Evolutionary conservation across 2,113 vertebrate species (phyloP).

Genomic region (Amphiprion percula): DNA sequence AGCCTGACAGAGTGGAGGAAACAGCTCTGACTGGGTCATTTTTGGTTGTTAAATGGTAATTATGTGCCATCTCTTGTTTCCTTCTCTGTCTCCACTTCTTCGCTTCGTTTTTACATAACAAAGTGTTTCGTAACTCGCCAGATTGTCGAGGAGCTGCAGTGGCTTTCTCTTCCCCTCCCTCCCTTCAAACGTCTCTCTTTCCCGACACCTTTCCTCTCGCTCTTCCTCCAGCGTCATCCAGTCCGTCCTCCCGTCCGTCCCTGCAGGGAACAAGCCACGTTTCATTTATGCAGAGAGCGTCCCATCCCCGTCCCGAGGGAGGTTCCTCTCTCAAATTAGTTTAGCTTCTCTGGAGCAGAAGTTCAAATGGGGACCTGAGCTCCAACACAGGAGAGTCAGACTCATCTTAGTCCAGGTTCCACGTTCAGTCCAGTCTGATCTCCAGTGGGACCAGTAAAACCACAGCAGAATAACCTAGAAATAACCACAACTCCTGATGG

Average conservation of each 20-base stretch:
- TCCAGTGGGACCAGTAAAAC: too few species aligned
- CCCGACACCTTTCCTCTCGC: conserved; percentile 16
- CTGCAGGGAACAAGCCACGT: conserved; percentile 50
- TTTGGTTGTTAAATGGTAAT: neutral
- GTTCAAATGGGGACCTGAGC: conserved; percentile 15
- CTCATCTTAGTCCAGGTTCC: too few species aligned
- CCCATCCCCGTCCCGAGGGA: conserved; percentile 2
- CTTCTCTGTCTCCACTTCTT: neutral
- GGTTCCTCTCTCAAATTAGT: conserved; percentile 38
- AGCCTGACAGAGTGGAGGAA: conserved; percentile 24
- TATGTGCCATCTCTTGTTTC: conserved; percentile 11
- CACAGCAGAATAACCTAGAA: too few species aligned
- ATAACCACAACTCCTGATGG: too few species aligned
- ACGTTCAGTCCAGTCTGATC: too few species aligned
- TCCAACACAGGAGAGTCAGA: neutral
- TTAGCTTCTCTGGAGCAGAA: conserved; percentile 20
- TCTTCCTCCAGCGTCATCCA: neutral
- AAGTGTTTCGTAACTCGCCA: conserved; percentile 78
- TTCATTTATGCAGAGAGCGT: conserved; percentile 52
- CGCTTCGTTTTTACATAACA: conserved; percentile 67
- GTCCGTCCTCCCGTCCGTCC: conserved; percentile 31
- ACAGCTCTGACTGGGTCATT: conserved; percentile 3
- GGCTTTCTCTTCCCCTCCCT: conserved; percentile 3
- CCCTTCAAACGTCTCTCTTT: conserved; percentile 22
- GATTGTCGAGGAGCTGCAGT: conserved; percentile 62